Percentiles rank a stretch among this genome's conserved stretches.
These are phyloP conservation scores for Drosophila rhopaloa DNA, from an alignment of 1,140 invertebrate species.

Conservation along the genomic window DNA sequence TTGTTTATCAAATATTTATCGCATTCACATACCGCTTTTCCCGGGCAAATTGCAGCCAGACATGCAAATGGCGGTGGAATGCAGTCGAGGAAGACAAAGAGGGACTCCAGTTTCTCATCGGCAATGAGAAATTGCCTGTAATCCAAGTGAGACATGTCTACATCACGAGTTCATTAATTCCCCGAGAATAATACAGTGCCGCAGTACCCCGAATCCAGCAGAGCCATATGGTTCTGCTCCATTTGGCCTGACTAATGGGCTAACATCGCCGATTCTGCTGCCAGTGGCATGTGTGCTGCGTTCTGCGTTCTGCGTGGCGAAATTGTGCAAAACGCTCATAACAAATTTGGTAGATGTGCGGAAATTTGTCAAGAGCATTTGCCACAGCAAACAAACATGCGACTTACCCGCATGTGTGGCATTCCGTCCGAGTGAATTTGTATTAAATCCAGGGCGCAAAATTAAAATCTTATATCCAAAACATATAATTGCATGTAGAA, in stretches of 20 bases:
- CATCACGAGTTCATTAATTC: slow-evolving; percentile 77
- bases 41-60: slow-evolving; percentile 58
- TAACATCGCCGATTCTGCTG: slow-evolving; percentile 27
- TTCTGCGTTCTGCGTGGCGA: slow-evolving; percentile 22
- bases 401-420: slow-evolving; percentile 7
- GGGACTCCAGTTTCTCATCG: background rate
- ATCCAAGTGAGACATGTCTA: slow-evolving; percentile 64
- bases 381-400: slow-evolving; percentile 44
- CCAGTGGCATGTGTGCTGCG: slow-evolving; percentile 28
- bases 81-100: slow-evolving; percentile 31
- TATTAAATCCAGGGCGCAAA: slow-evolving; percentile 5
- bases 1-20: slow-evolving; percentile 67
- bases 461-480: background rate
- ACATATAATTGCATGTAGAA: background rate
- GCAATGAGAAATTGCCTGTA: slow-evolving; percentile 40
- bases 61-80: slow-evolving; percentile 53
- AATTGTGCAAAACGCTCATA: slow-evolving; percentile 59
- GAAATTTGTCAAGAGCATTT: slow-evolving; percentile 61
- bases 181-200: slow-evolving; percentile 25
- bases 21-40: slow-evolving; percentile 16
- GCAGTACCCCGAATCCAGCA: slow-evolving; percentile 9
- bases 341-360: slow-evolving; percentile 67
- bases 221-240: slow-evolving; percentile 45
- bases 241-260: slow-evolving; percentile 66
- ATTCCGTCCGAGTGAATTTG: slow-evolving; percentile 1